Percentiles rank a stretch among this genome's conserved stretches.
Evolutionary conservation across 2,888 invertebrate species (phyloP).

Genomic region (Pristionchus japonicus): DNA sequence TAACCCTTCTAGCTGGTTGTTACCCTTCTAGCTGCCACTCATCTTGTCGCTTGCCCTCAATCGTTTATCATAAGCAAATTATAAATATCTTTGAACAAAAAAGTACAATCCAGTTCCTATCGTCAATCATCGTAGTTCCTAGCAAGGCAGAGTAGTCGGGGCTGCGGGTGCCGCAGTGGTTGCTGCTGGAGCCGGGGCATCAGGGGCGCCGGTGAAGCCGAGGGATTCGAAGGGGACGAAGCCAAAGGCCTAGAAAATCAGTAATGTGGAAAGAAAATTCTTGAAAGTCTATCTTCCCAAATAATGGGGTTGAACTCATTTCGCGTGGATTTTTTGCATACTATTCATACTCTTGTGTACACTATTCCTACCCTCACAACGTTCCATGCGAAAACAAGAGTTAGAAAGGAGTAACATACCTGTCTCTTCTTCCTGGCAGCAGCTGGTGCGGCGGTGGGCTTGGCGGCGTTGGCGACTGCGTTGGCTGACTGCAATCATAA

Average conservation of each 20-base stretch:
- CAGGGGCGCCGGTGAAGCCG: not conserved
- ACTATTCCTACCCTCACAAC: too few relatives aligned
- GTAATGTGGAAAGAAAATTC: too few relatives aligned
- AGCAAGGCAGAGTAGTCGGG: not conserved
- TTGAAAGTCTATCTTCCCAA: too few relatives aligned
- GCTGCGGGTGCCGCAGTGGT: not conserved
- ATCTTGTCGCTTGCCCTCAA: not conserved
- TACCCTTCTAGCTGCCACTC: too few relatives aligned
- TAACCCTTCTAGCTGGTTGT: too few relatives aligned
- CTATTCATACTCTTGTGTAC: too few relatives aligned
- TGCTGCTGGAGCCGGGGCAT: not conserved
- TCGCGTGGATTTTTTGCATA: too few relatives aligned
- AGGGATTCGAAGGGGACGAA: conserved; percentile 1
- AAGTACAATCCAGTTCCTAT: not conserved
- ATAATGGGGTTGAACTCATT: too few relatives aligned
- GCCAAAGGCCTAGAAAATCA: not conserved
- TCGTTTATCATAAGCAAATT: not conserved
- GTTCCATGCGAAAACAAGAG: too few relatives aligned
- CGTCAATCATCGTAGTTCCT: not conserved
- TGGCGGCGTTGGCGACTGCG: not conserved
- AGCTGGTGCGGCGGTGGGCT: not conserved
- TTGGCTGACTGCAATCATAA: not conserved
- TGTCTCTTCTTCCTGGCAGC: not conserved
- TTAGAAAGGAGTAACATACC: not conserved
- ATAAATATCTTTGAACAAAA: not conserved